Evolutionary conservation across 2,888 invertebrate genomes (phyloP).

Genomic region (Mystacides longicornis): DNA sequence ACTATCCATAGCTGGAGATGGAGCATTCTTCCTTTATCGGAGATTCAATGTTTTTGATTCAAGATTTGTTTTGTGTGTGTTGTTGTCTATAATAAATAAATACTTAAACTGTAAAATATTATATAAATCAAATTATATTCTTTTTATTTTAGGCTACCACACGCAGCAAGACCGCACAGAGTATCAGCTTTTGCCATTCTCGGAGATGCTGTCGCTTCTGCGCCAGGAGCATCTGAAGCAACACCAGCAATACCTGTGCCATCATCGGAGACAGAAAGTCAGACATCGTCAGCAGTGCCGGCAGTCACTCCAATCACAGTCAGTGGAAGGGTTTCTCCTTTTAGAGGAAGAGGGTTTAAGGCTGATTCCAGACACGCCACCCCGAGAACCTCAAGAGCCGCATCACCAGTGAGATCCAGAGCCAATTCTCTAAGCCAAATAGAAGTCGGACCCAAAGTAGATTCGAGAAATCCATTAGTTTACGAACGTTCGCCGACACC

Average conservation of each 20-base stretch:
- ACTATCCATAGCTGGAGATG: too few species aligned
- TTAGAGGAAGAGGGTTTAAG: conserved; percentile 46
- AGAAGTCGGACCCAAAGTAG: conserved; percentile 42
- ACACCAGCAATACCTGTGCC: too few species aligned
- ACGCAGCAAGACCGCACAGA: conserved; percentile 51
- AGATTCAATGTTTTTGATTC: too few species aligned
- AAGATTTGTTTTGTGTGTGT: too few species aligned
- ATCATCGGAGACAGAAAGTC: background rate
- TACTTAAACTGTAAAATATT: too few species aligned
- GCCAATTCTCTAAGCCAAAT: conserved; percentile 40
- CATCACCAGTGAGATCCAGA: conserved; percentile 41
- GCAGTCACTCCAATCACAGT: conserved; percentile 35
- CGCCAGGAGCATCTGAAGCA: conserved; percentile 45
- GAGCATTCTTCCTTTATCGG: too few species aligned
- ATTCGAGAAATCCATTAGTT: conserved; percentile 32
- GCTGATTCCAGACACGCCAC: conserved; percentile 45
- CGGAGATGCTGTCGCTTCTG: conserved; percentile 39
- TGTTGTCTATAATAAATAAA: too few species aligned
- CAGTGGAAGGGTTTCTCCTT: conserved; percentile 51
- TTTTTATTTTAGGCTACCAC: conserved; percentile 37
- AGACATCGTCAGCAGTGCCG: background rate
- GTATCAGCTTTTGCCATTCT: conserved; percentile 65
- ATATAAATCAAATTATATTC: too few species aligned
- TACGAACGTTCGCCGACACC: conserved; percentile 38
- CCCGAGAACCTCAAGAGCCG: conserved; percentile 44